Evolutionary conservation across 2,113 vertebrate genomes (phyloP).

Genomic region (pig (Sus scrofa)): T2T-Sscrofa CM001155.3:8574001-8574500

Average conservation of each 20-base stretch:
- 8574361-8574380: background rate
- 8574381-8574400: background rate
- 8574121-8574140: background rate
- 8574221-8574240: background rate
- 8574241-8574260: background rate
- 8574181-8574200: background rate
- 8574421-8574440: background rate
- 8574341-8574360: background rate
- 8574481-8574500: background rate
- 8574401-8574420: background rate
- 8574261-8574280: background rate
- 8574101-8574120: background rate
- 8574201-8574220: accelerated
- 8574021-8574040: background rate
- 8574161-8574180: background rate
- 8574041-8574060: background rate
- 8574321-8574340: background rate
- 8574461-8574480: background rate
- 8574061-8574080: background rate
- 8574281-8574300: background rate
- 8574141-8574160: background rate
- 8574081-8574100: too few relatives aligned
- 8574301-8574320: background rate
- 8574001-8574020: background rate
- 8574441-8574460: background rate